Evolutionary conservation across 2,113 vertebrate genomes (phyloP).

Genomic region (Myiopsitta monachus): DNA sequence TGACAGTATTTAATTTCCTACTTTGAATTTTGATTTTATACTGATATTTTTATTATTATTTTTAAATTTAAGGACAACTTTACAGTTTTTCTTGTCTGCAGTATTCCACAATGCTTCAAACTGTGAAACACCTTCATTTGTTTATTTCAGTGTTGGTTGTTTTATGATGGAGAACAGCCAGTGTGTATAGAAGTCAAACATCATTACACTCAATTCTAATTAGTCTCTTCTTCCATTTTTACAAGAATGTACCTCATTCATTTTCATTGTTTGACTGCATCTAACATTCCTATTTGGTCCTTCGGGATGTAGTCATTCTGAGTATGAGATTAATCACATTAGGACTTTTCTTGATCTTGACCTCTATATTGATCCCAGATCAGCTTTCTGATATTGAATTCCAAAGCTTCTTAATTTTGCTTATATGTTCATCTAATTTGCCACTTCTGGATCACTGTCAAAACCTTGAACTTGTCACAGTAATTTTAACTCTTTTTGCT

Average conservation of each 20-base stretch:
- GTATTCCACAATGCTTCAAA: neutral
- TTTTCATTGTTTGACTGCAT: constrained; percentile 34
- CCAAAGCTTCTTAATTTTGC: neutral
- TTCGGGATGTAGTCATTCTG: neutral
- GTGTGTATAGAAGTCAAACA: constrained; percentile 26
- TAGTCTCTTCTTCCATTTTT: constrained; percentile 27
- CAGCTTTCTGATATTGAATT: neutral
- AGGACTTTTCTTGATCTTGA: constrained; percentile 1
- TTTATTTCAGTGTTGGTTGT: neutral
- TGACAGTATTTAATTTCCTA: neutral
- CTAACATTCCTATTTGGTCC: neutral
- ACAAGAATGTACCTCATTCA: neutral
- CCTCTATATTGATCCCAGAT: neutral
- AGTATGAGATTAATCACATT: neutral
- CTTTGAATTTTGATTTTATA: neutral
- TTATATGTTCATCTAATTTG: neutral
- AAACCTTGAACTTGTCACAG: neutral
- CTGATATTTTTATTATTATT: neutral
- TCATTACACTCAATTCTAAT: constrained; percentile 27
- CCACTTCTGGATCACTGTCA: neutral
- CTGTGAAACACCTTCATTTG: neutral
- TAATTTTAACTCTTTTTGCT: neutral
- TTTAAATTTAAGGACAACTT: neutral
- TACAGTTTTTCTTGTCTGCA: neutral
- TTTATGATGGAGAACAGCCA: constrained; percentile 6